Base-by-base conservation (phyloP, 1,140 invertebrate species). In the Drosophila eugracilis region DNA sequence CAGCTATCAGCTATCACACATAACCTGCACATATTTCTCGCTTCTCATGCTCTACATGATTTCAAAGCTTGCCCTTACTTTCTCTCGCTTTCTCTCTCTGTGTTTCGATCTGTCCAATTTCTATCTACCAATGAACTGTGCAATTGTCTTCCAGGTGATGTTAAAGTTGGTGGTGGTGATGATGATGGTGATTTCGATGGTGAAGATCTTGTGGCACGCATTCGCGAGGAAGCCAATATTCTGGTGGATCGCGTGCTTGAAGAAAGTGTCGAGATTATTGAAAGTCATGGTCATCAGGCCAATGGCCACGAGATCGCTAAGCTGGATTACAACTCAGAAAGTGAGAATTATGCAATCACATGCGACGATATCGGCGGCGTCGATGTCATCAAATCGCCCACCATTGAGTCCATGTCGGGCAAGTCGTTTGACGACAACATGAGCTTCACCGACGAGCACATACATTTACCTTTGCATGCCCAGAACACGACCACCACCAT, bases 341-440 rank as follows among this genome's bases (percentile, higher is more conserved):
- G 91, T 89, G 91, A 92, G 58, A 88, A 92, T 52, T 92, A 91
- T 90, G 91, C 91, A 21, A 91, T 91, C 17, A 91, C 90, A 62
- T 91, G 91, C 55, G 91, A 91, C 58, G 91, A 91, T 72, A 80
- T 91, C 78, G 75, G 53, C 58, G 90, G 91, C 52, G 80, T 91
- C 58, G 90, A 91, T 80, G 84, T 91, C 36, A 84, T 91, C 49
- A 91, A 91, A 66, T 91, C 91, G 71, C 91, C 91, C 52, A 91
- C 91, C 22, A 91, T 91, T 77, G 91, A 91, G 73, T 91, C 91
- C 48, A 90, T 91, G 89, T 91, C 91, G 26, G 91, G 91, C 52
- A 91, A 91, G 90, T 91, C 91, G 57, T 91, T 91, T 57, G 91
- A 91, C 73, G 91, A 91, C 75, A 91, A 90, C 80, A 83, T 91